Conservation (phyloP, 2,888 invertebrate species). For the Elmis aenea region DNA sequence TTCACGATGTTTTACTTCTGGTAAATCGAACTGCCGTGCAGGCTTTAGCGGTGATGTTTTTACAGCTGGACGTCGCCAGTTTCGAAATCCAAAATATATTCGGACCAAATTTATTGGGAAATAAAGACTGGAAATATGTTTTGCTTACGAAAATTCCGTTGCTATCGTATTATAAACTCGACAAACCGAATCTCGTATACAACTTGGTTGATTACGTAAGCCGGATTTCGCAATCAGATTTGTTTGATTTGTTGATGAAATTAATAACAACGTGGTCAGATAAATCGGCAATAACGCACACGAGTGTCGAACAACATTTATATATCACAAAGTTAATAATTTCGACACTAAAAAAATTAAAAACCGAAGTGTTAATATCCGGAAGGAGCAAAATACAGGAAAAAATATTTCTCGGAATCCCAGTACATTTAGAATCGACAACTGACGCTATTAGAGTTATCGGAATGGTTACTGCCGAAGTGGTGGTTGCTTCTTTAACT, state of each 20-base stretch:
- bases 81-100: conserved; percentile 49
- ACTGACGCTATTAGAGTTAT: conserved; percentile 56
- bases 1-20: conserved; percentile 51
- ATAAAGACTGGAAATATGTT: conserved; percentile 62
- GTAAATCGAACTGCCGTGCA: conserved; percentile 59
- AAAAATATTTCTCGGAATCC: conserved; percentile 60
- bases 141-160: conserved; percentile 59
- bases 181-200: conserved; percentile 50
- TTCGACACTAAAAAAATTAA: conserved; percentile 51
- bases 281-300: conserved; percentile 56
- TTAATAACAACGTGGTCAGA: conserved; percentile 66
- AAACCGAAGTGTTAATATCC: conserved; percentile 32
- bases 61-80: conserved; percentile 51
- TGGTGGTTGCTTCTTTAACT: conserved; percentile 51
- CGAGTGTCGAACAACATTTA: conserved; percentile 64
- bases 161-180: conserved; percentile 49
- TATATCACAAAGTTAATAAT: conserved; percentile 65
- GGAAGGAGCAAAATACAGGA: conserved; percentile 45
- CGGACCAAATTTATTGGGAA: conserved; percentile 49
- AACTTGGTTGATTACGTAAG: conserved; percentile 61
- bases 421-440: conserved; percentile 63
- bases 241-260: conserved; percentile 50
- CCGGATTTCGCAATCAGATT: conserved; percentile 32
- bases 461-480: conserved; percentile 72
- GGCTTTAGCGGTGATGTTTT: conserved; percentile 51